Conservation (phyloP, 2,888 invertebrate species). For the Dendrolimus pini region DNA sequence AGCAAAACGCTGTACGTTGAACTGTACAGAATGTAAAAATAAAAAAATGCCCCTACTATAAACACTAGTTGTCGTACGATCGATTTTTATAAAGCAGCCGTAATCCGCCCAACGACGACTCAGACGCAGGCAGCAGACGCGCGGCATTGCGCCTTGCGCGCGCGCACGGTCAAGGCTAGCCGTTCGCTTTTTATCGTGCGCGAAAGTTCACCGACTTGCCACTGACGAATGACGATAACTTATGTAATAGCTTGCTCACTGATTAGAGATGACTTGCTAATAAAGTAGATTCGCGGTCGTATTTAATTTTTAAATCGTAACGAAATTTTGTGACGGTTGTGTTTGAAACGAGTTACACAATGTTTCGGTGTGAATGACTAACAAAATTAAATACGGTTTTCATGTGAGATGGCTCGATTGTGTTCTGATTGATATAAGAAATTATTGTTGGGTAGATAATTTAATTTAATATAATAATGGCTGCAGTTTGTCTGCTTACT, state of each 20-base stretch:
- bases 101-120: background rate
- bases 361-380: no score
- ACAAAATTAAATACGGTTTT: no score
- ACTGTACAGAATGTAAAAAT: no score
- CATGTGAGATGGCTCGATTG: no score
- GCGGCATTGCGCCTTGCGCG: constrained; percentile 19
- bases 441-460: no score
- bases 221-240: constrained; percentile 1
- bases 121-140: background rate
- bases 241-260: constrained; percentile 1
- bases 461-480: no score
- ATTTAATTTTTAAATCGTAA: background rate
- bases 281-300: background rate
- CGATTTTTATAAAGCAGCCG: background rate
- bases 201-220: constrained; percentile 54
- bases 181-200: constrained; percentile 54
- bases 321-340: background rate
- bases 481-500: no score
- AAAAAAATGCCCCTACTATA: no score
- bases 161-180: constrained; percentile 68
- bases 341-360: background rate
- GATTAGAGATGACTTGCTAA: background rate
- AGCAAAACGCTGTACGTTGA: no score
- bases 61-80: no score
- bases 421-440: no score